These are phyloP conservation scores for Spodoptera picta DNA, from an alignment of 2,888 invertebrate species.

Conservation along the genomic window DNA sequence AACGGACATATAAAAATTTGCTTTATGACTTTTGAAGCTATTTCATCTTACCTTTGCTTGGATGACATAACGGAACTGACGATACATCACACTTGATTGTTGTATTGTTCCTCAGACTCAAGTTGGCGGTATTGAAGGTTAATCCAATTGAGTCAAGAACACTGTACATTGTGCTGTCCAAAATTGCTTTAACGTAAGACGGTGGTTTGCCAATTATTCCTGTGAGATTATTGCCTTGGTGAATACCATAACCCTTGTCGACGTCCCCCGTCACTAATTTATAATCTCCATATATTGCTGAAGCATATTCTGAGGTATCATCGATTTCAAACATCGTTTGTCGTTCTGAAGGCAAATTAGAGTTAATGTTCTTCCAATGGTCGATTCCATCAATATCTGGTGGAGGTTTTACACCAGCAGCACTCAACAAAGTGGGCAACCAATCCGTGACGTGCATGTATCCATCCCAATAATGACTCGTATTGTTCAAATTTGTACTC, in stretches of 20 bases:
- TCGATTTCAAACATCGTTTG: conserved; percentile 76
- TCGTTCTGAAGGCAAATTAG: conserved; percentile 68
- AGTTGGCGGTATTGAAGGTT: conserved; percentile 56
- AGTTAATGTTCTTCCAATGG: conserved; percentile 75
- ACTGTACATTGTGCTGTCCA: conserved; percentile 64
- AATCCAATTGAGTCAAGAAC: conserved; percentile 64
- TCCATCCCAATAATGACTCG: conserved; percentile 82
- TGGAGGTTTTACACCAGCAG: conserved; percentile 69
- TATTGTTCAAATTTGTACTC: conserved; percentile 76
- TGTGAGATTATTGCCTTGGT: conserved; percentile 71
- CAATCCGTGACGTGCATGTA: conserved; percentile 94
- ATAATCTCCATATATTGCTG: conserved; percentile 71
- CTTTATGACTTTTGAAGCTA: background rate
- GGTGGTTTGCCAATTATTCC: conserved; percentile 69
- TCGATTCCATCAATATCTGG: conserved; percentile 74
- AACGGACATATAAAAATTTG: background rate
- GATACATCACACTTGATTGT: conserved; percentile 63
- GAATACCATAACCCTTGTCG: conserved; percentile 57
- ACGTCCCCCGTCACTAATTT: conserved; percentile 75
- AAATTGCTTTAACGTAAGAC: conserved; percentile 66
- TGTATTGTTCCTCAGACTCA: conserved; percentile 61
- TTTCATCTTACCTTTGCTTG: conserved; percentile 67
- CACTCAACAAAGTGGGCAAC: conserved; percentile 91
- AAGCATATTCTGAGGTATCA: conserved; percentile 70
- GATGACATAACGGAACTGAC: conserved; percentile 62